A percentile compares a stretch with the other conserved stretches of the same genome.
phyloP scores from a whole-genome alignment of 2,113 vertebrate species.

The Nesogale talazaci region DNA sequence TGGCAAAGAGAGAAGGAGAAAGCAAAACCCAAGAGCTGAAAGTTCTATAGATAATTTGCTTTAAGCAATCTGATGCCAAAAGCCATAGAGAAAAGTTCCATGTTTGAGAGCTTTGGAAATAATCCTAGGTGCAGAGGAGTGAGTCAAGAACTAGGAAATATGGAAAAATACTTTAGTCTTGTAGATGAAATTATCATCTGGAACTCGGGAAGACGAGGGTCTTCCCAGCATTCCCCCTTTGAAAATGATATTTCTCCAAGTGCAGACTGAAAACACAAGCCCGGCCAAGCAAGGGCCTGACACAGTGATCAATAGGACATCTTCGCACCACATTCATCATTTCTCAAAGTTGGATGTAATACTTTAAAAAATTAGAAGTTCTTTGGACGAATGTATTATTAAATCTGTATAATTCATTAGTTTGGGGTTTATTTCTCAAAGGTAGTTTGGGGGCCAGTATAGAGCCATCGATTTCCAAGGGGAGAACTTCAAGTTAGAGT shows the following conservation, averaged over 20 bases:
- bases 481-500: background rate
- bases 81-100: background rate
- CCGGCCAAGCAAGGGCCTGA: background rate
- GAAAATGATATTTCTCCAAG: background rate
- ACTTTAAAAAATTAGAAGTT: background rate
- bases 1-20: background rate
- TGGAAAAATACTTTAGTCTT: background rate
- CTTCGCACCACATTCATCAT: background rate
- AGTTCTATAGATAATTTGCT: background rate
- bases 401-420: background rate
- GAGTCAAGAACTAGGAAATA: background rate
- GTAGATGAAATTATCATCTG: background rate
- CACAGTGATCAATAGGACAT: background rate
- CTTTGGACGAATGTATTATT: background rate
- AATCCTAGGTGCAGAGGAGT: background rate
- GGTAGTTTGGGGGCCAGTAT: background rate
- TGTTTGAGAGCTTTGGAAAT: constrained; percentile 26
- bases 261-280: background rate
- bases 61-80: background rate
- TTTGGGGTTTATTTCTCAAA: background rate
- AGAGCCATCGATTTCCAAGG: background rate
- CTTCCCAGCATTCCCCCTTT: background rate
- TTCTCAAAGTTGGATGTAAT: constrained; percentile 14
- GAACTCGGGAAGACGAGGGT: background rate
- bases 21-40: background rate